A percentile compares a stretch with the other conserved stretches of the same genome.
Conservation (phyloP, 2,888 invertebrate genomes). For the Rhodophaea formosa region DNA sequence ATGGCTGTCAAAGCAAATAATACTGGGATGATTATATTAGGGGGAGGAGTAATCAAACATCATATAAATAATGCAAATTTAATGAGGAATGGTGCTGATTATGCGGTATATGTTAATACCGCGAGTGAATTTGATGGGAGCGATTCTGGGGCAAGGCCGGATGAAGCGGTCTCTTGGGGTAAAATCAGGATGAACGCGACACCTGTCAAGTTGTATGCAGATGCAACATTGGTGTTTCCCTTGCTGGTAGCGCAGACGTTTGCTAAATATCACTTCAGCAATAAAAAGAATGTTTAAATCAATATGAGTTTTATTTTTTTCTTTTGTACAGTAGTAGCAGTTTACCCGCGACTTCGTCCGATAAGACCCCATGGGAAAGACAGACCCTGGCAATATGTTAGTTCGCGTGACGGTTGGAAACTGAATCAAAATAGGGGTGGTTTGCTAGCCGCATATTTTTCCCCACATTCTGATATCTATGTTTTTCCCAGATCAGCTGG, state of each 20-base stretch:
- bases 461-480: too few relatives aligned
- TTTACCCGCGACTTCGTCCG: too few relatives aligned
- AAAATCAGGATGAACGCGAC: slow-evolving; percentile 94
- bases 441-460: too few relatives aligned
- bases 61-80: slow-evolving; percentile 99
- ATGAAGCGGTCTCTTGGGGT: slow-evolving; percentile 99
- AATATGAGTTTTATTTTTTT: slow-evolving; percentile 28
- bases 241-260: slow-evolving; percentile 97
- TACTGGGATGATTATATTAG: slow-evolving; percentile 98
- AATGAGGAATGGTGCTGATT: slow-evolving; percentile 99
- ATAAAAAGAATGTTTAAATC: slow-evolving; percentile 74
- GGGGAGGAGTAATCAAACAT: slow-evolving; percentile 98
- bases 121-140: slow-evolving; percentile 98
- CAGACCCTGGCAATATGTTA: too few relatives aligned
- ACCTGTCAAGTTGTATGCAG: slow-evolving; percentile 96
- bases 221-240: slow-evolving; percentile 97
- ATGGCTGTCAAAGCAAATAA: slow-evolving; percentile 96
- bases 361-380: too few relatives aligned
- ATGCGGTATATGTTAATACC: slow-evolving; percentile 96
- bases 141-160: slow-evolving; percentile 98
- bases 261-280: slow-evolving; percentile 84
- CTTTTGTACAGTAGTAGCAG: slow-evolving; percentile 21
- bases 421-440: too few relatives aligned
- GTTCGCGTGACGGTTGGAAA: too few relatives aligned
- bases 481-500: too few relatives aligned